A percentile compares a stretch with the other conserved stretches of the same genome.
Evolutionary conservation across 2,113 vertebrate genomes (phyloP).

Genomic region (Scomber scombrus): DNA sequence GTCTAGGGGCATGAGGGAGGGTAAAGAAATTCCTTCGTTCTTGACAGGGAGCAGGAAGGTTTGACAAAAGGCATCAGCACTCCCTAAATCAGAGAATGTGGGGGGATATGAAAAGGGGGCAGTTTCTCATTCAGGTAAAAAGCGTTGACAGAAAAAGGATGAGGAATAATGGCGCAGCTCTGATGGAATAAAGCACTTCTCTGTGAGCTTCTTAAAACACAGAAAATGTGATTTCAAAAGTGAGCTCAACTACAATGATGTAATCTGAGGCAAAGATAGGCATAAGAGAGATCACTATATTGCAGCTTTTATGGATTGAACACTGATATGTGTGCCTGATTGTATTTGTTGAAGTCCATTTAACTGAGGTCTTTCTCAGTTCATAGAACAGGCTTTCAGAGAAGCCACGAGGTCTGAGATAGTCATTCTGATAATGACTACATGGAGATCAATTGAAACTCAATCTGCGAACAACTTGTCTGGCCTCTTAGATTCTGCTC

Average conservation of each 20-base stretch:
- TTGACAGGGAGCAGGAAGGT: constrained; percentile 75
- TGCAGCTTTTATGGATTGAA: constrained; percentile 57
- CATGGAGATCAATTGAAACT: constrained; percentile 76
- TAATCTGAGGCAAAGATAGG: constrained; percentile 60
- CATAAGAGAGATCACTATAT: constrained; percentile 44
- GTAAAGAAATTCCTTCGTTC: constrained; percentile 70
- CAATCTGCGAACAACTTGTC: constrained; percentile 60
- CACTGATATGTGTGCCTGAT: constrained; percentile 52
- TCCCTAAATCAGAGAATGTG: constrained; percentile 69
- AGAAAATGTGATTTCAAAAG: constrained; percentile 52
- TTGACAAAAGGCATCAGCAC: constrained; percentile 75
- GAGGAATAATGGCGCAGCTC: constrained; percentile 38
- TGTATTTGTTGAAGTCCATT: constrained; percentile 61
- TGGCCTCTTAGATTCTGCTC: constrained; percentile 27
- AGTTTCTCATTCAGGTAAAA: constrained; percentile 75
- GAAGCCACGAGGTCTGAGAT: constrained; percentile 64
- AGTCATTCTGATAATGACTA: constrained; percentile 49
- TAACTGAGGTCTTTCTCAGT: constrained; percentile 48
- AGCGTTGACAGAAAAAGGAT: constrained; percentile 47
- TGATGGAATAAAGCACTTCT: constrained; percentile 58
- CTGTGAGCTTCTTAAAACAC: constrained; percentile 46
- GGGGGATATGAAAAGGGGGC: constrained; percentile 62
- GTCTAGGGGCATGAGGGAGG: constrained; percentile 73
- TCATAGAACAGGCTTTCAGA: constrained; percentile 57
- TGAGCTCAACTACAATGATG: constrained; percentile 54